phyloP scores from a whole-genome alignment of 30 jellyfish, hydroid and myxozoan species.

The Rhopilema esculentum region DNA sequence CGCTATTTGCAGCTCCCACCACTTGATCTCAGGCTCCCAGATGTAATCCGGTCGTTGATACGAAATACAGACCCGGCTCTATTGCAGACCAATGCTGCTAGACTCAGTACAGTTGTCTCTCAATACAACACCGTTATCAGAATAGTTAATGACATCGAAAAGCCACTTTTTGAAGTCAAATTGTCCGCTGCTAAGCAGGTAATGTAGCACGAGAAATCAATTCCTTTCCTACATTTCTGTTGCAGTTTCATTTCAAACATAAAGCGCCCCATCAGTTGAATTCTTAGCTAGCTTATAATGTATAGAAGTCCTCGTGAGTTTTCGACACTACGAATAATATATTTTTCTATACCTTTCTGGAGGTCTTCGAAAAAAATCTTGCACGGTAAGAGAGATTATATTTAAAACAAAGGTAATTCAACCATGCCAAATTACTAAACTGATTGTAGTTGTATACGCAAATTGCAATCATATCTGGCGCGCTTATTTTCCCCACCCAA shows the following conservation, averaged over 20 bases:
- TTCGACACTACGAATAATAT: no score
- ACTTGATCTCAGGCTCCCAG: constrained; percentile 57
- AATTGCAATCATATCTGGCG: no score
- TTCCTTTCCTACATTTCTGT: background rate
- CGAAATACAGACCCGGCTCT: constrained; percentile 58
- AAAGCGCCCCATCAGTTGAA: no score
- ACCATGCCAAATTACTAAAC: no score
- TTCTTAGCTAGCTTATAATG: no score
- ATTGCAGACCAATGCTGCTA: constrained; percentile 66
- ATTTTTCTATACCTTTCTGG: no score
- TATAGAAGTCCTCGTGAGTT: no score
- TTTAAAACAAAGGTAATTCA: no score
- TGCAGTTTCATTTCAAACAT: background rate
- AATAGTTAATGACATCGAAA: constrained; percentile 69
- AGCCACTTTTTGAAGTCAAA: constrained; percentile 73
- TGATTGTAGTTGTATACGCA: no score
- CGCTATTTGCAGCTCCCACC: constrained; percentile 66
- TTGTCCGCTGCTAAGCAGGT: constrained; percentile 68
- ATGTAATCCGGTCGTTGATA: constrained; percentile 62
- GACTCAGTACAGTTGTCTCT: constrained; percentile 74
- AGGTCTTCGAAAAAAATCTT: no score
- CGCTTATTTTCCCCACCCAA: no score
- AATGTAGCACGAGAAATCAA: constrained; percentile 46
- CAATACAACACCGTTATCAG: constrained; percentile 50
- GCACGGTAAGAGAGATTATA: no score